These are phyloP conservation scores for Pachyrhynchus sulphureomaculatus DNA, from an alignment of 1,140 invertebrate genomes.

Conservation along the genomic window DNA sequence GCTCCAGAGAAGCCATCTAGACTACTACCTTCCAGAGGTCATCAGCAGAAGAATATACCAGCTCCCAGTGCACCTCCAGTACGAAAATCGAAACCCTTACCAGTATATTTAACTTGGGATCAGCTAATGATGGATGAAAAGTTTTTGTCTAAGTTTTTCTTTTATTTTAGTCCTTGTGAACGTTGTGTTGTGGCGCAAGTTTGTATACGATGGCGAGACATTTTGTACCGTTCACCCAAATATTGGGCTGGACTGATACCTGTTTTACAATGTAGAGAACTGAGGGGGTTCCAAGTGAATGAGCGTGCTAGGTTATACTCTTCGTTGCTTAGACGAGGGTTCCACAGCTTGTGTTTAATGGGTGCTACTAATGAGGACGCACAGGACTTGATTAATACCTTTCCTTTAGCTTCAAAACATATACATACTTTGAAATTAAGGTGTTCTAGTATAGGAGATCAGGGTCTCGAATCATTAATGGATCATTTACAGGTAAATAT, in stretches of 20 bases:
- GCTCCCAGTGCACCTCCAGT: constrained; percentile 12
- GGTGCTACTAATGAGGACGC: constrained; percentile 88
- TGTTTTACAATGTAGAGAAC: constrained; percentile 78
- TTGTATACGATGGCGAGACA: constrained; percentile 74
- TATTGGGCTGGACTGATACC: constrained; percentile 84
- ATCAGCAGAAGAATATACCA: constrained; percentile 11
- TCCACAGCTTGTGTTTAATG: constrained; percentile 79
- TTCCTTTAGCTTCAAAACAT: constrained; percentile 78
- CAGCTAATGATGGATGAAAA: constrained; percentile 80
- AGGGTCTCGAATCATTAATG: constrained; percentile 80
- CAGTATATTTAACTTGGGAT: constrained; percentile 64
- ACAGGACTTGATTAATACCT: constrained; percentile 80
- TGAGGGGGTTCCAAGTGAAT: constrained; percentile 64
- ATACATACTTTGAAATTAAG: constrained; percentile 78
- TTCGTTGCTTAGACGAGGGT: constrained; percentile 79
- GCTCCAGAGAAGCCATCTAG: constrained; percentile 59
- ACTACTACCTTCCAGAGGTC: constrained; percentile 46
- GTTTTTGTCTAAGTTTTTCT: constrained; percentile 82
- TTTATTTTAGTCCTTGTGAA: constrained; percentile 80
- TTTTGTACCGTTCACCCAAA: constrained; percentile 78
- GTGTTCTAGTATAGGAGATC: constrained; percentile 85
- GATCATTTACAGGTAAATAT: constrained; percentile 79
- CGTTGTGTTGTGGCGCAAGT: constrained; percentile 76
- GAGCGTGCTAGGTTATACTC: constrained; percentile 75
- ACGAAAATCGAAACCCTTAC: constrained; percentile 39